phyloP scores from a whole-genome alignment of 2,113 vertebrate species.

The Pteronura brasiliensis region DNA sequence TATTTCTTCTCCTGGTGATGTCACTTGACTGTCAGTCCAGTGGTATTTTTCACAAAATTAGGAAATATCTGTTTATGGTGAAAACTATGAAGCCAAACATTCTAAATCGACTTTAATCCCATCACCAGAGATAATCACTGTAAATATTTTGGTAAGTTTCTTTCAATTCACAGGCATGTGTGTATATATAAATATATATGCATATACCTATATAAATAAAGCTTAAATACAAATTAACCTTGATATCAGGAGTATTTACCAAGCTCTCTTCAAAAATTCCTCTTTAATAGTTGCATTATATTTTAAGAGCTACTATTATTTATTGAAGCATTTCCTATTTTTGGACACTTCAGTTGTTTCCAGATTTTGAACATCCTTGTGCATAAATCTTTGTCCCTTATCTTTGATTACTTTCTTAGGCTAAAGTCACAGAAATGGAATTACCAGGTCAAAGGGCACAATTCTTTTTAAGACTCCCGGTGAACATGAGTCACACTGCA shows the following conservation, averaged over 20 bases:
- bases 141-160: not conserved
- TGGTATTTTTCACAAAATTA: not conserved
- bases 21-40: not conserved
- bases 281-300: slow-evolving; percentile 10
- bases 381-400: slow-evolving; percentile 59
- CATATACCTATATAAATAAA: not conserved
- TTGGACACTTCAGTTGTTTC: slow-evolving; percentile 40
- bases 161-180: not conserved
- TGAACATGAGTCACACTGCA: not conserved
- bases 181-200: not conserved
- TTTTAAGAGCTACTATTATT: slow-evolving; percentile 37
- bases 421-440: slow-evolving; percentile 55
- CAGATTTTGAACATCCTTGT: slow-evolving; percentile 36
- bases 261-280: slow-evolving; percentile 1
- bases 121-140: not conserved
- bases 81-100: not conserved
- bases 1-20: not conserved
- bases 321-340: slow-evolving; percentile 52
- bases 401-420: slow-evolving; percentile 63
- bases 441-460: slow-evolving; percentile 31
- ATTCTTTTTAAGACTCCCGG: slow-evolving; percentile 12
- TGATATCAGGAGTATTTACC: not conserved
- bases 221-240: slow-evolving; percentile 9
- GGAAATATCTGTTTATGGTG: not conserved
- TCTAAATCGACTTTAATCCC: not conserved